phyloP scores from a whole-genome alignment of 2,797 vertebrate genomes.

The Phylloscopus collybita region DNA sequence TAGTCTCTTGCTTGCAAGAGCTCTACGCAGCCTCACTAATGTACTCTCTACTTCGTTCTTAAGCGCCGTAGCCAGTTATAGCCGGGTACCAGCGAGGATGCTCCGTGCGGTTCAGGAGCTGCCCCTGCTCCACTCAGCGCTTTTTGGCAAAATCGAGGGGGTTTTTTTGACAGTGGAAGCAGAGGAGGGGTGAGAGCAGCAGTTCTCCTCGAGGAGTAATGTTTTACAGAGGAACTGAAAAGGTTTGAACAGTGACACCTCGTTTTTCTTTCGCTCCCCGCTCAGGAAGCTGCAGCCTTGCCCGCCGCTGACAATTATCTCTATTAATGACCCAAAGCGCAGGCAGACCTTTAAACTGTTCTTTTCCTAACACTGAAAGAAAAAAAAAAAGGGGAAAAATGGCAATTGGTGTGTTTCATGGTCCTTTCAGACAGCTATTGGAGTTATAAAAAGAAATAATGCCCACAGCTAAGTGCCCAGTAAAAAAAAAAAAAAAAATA shows the following conservation, averaged over 20 bases:
- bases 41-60: too few relatives aligned
- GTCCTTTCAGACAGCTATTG: neutral
- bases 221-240: neutral
- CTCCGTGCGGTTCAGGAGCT: neutral
- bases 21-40: too few relatives aligned
- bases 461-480: neutral
- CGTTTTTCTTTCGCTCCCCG: neutral
- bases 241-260: neutral
- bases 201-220: neutral
- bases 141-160: accelerated
- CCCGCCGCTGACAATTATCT: neutral
- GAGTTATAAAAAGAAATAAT: neutral
- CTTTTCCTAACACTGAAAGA: neutral
- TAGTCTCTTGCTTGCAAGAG: too few relatives aligned
- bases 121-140: neutral
- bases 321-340: neutral
- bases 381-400: neutral
- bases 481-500: neutral
- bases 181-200: neutral
- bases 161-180: neutral
- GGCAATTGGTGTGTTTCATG: neutral
- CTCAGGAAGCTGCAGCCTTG: neutral
- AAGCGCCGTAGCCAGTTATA: neutral
- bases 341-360: neutral
- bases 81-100: neutral